These are phyloP conservation scores for Bombus waltoni DNA, from an alignment of 1,140 invertebrate species.

Conservation along the genomic window DNA sequence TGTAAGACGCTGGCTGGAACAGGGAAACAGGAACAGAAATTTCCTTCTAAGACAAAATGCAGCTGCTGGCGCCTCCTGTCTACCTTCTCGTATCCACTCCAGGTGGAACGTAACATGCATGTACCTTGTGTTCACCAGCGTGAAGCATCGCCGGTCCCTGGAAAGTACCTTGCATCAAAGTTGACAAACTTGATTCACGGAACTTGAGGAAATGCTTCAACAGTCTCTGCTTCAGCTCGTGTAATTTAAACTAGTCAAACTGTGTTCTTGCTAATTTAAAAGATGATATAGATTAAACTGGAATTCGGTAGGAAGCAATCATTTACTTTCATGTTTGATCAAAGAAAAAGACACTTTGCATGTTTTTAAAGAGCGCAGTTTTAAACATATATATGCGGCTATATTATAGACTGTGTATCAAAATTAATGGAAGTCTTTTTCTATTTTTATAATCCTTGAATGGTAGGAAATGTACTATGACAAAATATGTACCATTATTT, in stretches of 20 bases:
- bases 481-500: not conserved
- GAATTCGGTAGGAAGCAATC: not conserved
- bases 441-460: not conserved
- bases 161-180: slow-evolving; percentile 74
- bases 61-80: slow-evolving; percentile 21
- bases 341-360: no score
- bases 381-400: no score
- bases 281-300: not conserved
- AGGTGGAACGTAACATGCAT: slow-evolving; percentile 25
- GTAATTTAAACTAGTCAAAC: slow-evolving; percentile 49
- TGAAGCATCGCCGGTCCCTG: slow-evolving; percentile 44
- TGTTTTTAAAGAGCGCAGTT: no score
- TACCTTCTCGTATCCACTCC: not conserved
- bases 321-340: not conserved
- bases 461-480: not conserved
- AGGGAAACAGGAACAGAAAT: not conserved
- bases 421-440: not conserved
- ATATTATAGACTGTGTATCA: no score
- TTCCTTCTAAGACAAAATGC: not conserved
- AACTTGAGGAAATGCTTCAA: not conserved
- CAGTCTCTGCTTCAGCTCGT: slow-evolving; percentile 12
- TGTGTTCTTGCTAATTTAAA: not conserved
- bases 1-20: not conserved
- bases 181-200: slow-evolving; percentile 76
- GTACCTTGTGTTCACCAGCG: slow-evolving; percentile 58